A percentile compares a stretch with the other conserved stretches of the same genome.
Conservation (phyloP, 2,113 vertebrate species). For the Xerus inauris region DNA sequence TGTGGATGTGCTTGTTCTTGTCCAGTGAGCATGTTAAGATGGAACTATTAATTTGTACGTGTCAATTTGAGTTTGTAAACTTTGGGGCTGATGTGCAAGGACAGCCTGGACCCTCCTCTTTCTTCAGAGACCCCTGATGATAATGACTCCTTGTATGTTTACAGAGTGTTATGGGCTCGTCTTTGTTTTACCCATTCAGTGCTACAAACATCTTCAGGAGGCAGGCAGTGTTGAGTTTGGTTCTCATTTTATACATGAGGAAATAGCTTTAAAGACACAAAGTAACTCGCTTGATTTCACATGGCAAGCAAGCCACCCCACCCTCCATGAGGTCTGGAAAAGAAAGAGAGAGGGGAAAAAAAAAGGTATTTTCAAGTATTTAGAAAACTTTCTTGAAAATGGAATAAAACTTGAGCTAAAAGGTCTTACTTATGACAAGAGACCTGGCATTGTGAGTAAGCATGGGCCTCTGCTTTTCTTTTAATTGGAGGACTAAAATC, state of each 20-base stretch:
- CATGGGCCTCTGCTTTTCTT: not conserved
- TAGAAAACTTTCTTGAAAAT: constrained; percentile 27
- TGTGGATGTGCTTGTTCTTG: not conserved
- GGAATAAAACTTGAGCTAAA: not conserved
- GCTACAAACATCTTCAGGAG: not conserved
- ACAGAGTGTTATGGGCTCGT: not conserved
- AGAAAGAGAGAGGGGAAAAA: too few relatives aligned
- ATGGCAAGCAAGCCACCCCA: constrained; percentile 9
- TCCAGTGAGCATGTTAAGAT: not conserved
- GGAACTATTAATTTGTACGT: not conserved
- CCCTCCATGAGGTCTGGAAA: not conserved
- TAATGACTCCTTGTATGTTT: not conserved
- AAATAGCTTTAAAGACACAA: not conserved
- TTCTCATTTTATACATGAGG: not conserved
- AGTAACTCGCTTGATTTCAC: constrained; percentile 26
- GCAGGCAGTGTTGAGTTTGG: not conserved
- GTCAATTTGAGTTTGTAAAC: not conserved
- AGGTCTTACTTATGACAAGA: constrained; percentile 15
- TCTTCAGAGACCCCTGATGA: not conserved
- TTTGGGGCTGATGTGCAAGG: not conserved
- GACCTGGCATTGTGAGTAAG: not conserved
- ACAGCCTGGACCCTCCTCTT: not conserved
- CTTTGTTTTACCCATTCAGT: not conserved
- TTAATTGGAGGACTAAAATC: not conserved
- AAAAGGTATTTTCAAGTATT: not conserved